Evolutionary conservation across 2,113 vertebrate genomes (phyloP).

Genomic region (Brevimyrus niger): DNA sequence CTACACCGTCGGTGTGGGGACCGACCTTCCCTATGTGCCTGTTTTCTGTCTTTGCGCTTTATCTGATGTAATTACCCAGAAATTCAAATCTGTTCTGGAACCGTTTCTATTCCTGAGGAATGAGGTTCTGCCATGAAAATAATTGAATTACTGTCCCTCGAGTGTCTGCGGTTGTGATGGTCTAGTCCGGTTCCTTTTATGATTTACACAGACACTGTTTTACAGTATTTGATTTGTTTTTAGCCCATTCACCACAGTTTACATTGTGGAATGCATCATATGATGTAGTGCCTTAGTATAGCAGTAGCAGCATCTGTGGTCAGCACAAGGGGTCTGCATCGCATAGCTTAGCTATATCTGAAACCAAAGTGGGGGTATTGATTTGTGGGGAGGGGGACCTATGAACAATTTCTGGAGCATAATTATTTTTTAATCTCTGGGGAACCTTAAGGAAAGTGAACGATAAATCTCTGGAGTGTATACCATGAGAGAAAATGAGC

Average conservation of each 20-base stretch:
- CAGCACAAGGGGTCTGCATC: background rate
- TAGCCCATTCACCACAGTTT: background rate
- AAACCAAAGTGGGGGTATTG: background rate
- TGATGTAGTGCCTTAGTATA: background rate
- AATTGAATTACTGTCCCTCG: background rate
- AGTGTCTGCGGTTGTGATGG: background rate
- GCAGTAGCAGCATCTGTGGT: background rate
- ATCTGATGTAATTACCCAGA: background rate
- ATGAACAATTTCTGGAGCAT: conserved; percentile 3
- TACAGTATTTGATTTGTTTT: background rate
- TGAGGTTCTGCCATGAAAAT: background rate
- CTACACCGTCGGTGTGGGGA: background rate
- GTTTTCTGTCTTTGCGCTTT: background rate
- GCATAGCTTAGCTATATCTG: background rate
- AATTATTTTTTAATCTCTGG: background rate
- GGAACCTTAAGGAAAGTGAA: background rate
- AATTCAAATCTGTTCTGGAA: background rate
- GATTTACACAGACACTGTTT: background rate
- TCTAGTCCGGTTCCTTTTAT: background rate
- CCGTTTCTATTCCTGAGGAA: background rate
- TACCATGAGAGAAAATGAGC: background rate
- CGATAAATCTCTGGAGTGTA: background rate
- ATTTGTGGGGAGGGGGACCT: background rate
- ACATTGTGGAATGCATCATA: background rate
- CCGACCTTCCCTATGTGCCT: background rate